Conservation (phyloP, 2,888 invertebrate genomes). For the Camponotus fellah region DNA sequence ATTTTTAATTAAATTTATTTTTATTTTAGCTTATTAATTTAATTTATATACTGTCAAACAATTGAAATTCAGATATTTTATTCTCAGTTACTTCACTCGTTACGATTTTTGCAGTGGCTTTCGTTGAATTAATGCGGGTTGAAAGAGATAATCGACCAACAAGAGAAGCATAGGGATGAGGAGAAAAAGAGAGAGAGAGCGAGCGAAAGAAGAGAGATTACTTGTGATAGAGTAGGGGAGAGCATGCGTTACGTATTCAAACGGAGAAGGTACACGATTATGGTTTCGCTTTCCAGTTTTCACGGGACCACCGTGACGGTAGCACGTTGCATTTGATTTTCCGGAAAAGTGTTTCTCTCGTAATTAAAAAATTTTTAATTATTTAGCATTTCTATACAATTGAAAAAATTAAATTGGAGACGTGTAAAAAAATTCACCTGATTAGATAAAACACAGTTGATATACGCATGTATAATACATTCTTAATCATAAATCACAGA, state of each 20-base stretch:
- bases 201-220: conserved; percentile 5
- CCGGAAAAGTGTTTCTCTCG: background rate
- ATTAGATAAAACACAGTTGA: background rate
- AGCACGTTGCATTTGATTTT: conserved; percentile 18
- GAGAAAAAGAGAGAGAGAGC: conserved; percentile 41
- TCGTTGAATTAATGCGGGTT: conserved; percentile 58
- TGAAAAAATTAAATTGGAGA: background rate
- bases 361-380: background rate
- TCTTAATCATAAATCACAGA: background rate
- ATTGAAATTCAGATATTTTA: conserved; percentile 32
- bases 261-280: conserved; percentile 73
- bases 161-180: conserved; percentile 45
- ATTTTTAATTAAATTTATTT: background rate
- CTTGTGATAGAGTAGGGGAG: conserved; percentile 66
- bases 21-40: conserved; percentile 48
- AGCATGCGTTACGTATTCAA: conserved; percentile 71
- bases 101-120: conserved; percentile 22
- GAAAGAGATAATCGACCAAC: conserved; percentile 64
- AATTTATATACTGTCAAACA: conserved; percentile 31
- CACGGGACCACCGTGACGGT: conserved; percentile 73
- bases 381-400: background rate
- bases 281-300: conserved; percentile 82
- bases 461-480: background rate
- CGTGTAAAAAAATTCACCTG: background rate
- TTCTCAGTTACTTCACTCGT: conserved; percentile 33